These are phyloP conservation scores for Endomychus coccineus DNA, from an alignment of 2,888 invertebrate genomes.

Conservation along the genomic window DNA sequence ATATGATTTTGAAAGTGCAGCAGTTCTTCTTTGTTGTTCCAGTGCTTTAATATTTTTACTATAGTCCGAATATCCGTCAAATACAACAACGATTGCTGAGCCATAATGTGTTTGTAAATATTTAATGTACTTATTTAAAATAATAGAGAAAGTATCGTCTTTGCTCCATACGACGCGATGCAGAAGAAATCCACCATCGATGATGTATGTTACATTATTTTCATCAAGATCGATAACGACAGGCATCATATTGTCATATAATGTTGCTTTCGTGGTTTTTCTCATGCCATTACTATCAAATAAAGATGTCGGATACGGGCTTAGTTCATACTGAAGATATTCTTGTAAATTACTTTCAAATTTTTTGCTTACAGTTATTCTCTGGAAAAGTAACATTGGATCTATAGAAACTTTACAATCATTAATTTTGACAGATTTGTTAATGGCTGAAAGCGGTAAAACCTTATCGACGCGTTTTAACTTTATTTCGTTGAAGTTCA, in stretches of 20 bases:
- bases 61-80: conserved; percentile 33
- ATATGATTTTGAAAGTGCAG: conserved; percentile 34
- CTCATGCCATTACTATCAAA: conserved; percentile 24
- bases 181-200: conserved; percentile 18
- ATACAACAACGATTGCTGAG: conserved; percentile 29
- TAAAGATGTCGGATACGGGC: conserved; percentile 20
- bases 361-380: conserved; percentile 26
- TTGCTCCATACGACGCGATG: conserved; percentile 18
- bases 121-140: conserved; percentile 26
- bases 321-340: conserved; percentile 22
- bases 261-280: conserved; percentile 19
- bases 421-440: conserved; percentile 19
- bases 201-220: conserved; percentile 16
- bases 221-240: conserved; percentile 11
- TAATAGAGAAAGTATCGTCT: conserved; percentile 11
- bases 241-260: conserved; percentile 20
- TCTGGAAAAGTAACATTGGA: conserved; percentile 23
- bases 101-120: conserved; percentile 28
- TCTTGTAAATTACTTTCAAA: conserved; percentile 23
- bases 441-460: conserved; percentile 21
- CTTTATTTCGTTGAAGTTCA: conserved; percentile 23
- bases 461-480: conserved; percentile 30
- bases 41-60: conserved; percentile 35
- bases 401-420: conserved; percentile 21
- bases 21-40: conserved; percentile 36